Evolutionary conservation across 2,113 vertebrate genomes (phyloP), one percentile per base, ranked within the genome.

Genomic region (Ciconia maguari): DNA sequence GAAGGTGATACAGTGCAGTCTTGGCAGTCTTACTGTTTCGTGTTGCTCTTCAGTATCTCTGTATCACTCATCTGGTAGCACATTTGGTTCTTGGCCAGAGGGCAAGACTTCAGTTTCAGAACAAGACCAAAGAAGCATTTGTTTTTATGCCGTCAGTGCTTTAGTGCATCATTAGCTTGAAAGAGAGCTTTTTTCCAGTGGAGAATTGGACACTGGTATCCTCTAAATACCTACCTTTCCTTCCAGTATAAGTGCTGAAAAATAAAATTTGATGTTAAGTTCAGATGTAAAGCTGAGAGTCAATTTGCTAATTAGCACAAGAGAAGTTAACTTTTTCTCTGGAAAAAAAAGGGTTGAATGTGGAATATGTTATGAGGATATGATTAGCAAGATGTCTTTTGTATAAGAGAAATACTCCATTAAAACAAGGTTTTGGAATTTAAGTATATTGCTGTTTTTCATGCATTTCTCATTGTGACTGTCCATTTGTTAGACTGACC

Each of bases 51-150:
- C 86, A 61, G 48, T 76, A 80, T 90, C 81, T 78, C 76, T 44
- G 1, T 97, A 96, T 96, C 90, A 66, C 65, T 96, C 94, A 87
- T 94, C 86, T 92, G 60, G 90, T 91, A 93, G 96, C 83, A 96
- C 96, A 94, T 81, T 93, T 94, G 94, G 90, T 97, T 84, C 96
- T 87, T 69, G 91, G 90, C 95, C 90, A 95, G 80, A 96, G 92
- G 90, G 61, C 86, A 78, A 69, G 87, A 87, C 89, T 94, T 87
- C 38, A 79, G 77, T 65, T 91, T 87, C 92, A 91, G 86, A 91
- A n/a, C 55, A 94, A 93, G 94, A 96, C 96, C 89, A 93, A 97
- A 97, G 91, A 97, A 95, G 52, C 72, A 61, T 94, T 96, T 95
- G 34, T 89, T 94, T 95, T 89, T 87, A 71, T 89, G 77, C 34